Conservation (phyloP, 2,888 invertebrate species). For the Tachina grossa region DNA sequence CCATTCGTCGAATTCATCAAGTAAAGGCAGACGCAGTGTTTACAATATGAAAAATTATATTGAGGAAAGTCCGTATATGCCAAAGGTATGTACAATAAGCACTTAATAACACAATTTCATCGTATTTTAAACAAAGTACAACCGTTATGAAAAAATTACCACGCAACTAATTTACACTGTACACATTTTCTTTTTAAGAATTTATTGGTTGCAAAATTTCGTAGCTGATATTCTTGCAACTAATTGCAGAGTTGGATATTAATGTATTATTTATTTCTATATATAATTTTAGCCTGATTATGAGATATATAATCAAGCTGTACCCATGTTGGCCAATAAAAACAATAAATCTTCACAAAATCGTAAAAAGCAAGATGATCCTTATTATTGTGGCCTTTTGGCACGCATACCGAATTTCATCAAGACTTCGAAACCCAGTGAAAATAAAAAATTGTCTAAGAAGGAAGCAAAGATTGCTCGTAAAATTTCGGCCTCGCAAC, state of each 20-base stretch:
- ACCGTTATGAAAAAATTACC: slow-evolving; percentile 9
- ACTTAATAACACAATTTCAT: slow-evolving; percentile 4
- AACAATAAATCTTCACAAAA: slow-evolving; percentile 75
- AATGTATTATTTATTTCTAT: background rate
- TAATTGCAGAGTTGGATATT: background rate
- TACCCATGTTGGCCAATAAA: slow-evolving; percentile 76
- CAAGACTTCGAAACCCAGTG: slow-evolving; percentile 83
- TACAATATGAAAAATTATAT: slow-evolving; percentile 77
- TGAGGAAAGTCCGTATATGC: slow-evolving; percentile 81
- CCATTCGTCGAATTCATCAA: slow-evolving; percentile 78
- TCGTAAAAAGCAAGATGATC: slow-evolving; percentile 85
- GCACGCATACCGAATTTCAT: slow-evolving; percentile 88
- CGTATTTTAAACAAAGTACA: background rate
- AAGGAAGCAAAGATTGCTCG: slow-evolving; percentile 80
- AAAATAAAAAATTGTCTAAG: slow-evolving; percentile 75
- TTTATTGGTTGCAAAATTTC: slow-evolving; percentile 18
- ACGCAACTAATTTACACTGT: background rate
- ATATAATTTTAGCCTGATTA: slow-evolving; percentile 79
- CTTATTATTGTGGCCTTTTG: slow-evolving; percentile 88
- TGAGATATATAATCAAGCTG: slow-evolving; percentile 77
- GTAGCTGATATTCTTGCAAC: background rate
- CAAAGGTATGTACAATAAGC: slow-evolving; percentile 77
- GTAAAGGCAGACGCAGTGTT: slow-evolving; percentile 79
- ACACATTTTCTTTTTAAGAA: background rate
- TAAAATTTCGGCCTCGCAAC: slow-evolving; percentile 82